Percentiles rank a stretch among this genome's conserved stretches.
phyloP scores from a whole-genome alignment of 2,797 vertebrate genomes.

The Poliocrania exsul region DNA sequence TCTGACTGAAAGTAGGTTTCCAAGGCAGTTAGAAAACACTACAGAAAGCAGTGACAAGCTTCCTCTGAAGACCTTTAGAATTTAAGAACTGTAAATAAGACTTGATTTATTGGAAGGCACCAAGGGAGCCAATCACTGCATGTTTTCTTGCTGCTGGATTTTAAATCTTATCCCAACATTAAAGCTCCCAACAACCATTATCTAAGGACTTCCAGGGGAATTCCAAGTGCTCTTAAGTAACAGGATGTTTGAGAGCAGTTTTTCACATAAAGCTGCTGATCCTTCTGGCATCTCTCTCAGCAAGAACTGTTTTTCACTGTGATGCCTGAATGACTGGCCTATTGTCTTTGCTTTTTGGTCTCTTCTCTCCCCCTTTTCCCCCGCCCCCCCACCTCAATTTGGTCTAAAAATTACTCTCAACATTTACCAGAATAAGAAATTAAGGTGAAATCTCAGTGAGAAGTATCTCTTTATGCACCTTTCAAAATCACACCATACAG shows the following conservation, averaged over 20 bases:
- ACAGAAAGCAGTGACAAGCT: neutral
- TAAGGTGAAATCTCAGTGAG: neutral
- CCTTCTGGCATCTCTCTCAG: neutral
- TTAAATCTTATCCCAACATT: neutral
- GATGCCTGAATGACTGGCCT: neutral
- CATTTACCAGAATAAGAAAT: neutral
- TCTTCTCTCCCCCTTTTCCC: neutral
- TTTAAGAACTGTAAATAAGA: neutral
- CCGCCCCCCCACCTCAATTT: neutral
- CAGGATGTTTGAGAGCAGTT: neutral
- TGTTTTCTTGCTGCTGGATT: neutral
- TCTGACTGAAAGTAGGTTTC: neutral
- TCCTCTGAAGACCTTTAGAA: neutral
- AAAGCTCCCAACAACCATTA: neutral
- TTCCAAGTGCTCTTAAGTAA: neutral
- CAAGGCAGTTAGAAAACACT: neutral
- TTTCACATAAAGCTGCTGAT: neutral
- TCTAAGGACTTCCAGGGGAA: neutral
- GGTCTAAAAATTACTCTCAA: neutral
- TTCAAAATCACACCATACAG: neutral
- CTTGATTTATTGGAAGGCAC: neutral
- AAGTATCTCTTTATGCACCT: neutral
- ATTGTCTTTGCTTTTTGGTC: neutral
- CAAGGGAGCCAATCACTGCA: neutral
- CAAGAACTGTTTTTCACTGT: neutral